These are phyloP conservation scores for Intellagama lesueurii DNA, from an alignment of 2,797 vertebrate species.

Conservation along the genomic window DNA sequence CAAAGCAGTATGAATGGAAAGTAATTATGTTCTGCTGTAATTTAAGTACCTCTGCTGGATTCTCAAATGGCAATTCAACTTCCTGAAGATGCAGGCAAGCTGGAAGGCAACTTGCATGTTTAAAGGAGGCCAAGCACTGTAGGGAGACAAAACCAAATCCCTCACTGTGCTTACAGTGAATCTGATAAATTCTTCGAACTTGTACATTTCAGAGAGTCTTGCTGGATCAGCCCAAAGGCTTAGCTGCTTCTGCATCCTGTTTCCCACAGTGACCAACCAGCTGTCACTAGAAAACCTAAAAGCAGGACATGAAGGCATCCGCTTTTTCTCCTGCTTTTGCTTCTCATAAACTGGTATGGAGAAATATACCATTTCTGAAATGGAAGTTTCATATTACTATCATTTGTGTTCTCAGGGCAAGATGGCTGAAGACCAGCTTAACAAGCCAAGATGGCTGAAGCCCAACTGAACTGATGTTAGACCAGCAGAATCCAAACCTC, in stretches of 20 bases:
- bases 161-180: not conserved
- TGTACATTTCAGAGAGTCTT: not conserved
- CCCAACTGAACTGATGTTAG: too few species aligned
- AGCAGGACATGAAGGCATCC: not conserved
- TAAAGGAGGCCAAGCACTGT: constrained; percentile 1
- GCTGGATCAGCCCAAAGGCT: not conserved
- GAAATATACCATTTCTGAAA: not conserved
- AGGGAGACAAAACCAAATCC: constrained; percentile 2
- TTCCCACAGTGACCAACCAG: not conserved
- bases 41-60: constrained; percentile 35
- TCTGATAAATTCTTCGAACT: constrained; percentile 3
- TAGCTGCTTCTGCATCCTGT: not conserved
- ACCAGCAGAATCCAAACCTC: too few species aligned
- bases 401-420: too few species aligned
- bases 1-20: constrained; percentile 37
- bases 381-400: not conserved
- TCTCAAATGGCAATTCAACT: constrained; percentile 36
- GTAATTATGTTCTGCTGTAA: constrained; percentile 39
- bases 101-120: constrained; percentile 23
- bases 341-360: not conserved
- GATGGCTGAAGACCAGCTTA: too few species aligned
- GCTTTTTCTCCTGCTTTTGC: not conserved
- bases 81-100: constrained; percentile 21
- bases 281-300: not conserved
- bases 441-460: too few species aligned